These are phyloP conservation scores for Alethe castanea DNA, from an alignment of 2,113 vertebrate species.

Conservation along the genomic window DNA sequence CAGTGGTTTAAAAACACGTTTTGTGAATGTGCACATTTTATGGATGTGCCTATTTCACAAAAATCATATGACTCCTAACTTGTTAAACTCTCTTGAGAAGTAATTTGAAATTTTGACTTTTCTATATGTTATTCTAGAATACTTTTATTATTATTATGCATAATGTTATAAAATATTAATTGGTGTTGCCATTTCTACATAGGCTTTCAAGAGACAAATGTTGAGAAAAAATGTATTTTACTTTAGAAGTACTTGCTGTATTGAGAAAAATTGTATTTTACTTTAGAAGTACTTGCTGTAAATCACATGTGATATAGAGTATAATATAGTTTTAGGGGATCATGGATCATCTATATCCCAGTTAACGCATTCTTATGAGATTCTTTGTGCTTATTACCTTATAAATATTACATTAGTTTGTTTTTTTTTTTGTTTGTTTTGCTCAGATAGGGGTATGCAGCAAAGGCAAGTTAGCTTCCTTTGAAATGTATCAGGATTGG, in stretches of 20 bases:
- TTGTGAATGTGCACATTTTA: neutral
- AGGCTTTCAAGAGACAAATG: neutral
- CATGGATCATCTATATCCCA: neutral
- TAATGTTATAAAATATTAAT: neutral
- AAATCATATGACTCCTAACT: neutral
- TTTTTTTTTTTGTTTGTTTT: neutral
- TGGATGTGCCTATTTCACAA: neutral
- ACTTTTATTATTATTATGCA: neutral
- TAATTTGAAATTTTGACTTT: neutral
- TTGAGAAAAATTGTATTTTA: too few relatives aligned
- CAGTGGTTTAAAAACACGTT: rapidly evolving
- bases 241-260: neutral
- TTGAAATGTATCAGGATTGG: neutral
- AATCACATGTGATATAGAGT: neutral
- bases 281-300: neutral
- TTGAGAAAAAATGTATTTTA: neutral
- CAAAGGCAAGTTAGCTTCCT: neutral
- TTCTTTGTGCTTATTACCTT: neutral
- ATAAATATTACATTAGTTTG: neutral
- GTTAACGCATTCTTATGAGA: neutral
- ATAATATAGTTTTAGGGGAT: neutral
- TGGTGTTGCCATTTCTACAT: neutral
- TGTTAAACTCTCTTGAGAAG: neutral
- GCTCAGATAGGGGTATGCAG: neutral
- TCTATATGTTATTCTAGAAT: neutral